Base-by-base conservation (phyloP, 2,888 invertebrate species). In the Caradrina clavipalpis region DNA sequence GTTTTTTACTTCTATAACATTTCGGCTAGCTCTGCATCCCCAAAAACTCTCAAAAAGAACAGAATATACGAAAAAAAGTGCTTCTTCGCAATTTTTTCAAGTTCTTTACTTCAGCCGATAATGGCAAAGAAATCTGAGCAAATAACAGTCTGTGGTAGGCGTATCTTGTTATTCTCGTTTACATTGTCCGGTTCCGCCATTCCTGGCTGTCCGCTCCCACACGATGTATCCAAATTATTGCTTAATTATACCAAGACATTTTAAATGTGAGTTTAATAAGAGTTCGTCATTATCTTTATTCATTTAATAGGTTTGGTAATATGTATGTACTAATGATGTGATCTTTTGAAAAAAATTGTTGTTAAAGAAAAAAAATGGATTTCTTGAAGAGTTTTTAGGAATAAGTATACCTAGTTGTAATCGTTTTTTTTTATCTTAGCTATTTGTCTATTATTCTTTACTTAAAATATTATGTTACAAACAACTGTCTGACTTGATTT, bases 131-230 rank as follows among this genome's bases (percentile, higher is more conserved):
- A 45, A 54, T 45, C 55, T 65, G 77, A 11, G 55, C 69, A 65
- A 80, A 79, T 73, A 59, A 58, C 55, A 55, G 22, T 31, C 45
- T 11, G 45, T n/a, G 59, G 72, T 75, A 68, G 69, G 83, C 69
- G 78, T 69, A 64, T 64, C 78, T 73, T 64, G 83, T 71, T 62
- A 61, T 65, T 81, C 84, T 81, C 58, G 79, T 83, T 82, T 81
- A 60, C 69, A 73, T 71, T 81, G 84, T 74, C 53, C 55, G 64
- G 82, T 81, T 81, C 71, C 39, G 19, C 66, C 54, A 68, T 69
- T 69, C 57, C 57, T 62, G 58, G 55, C 76, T 84, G 67, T 72
- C 69, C 56, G 57, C 79, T 84, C 70, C 73, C 71, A 84, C 84
- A 69, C 76, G 64, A 67, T 56, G 61, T 66, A 71, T 67, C 73